phyloP scores from a whole-genome alignment of 2,113 vertebrate genomes.

The Syngnathus scovelli region DNA sequence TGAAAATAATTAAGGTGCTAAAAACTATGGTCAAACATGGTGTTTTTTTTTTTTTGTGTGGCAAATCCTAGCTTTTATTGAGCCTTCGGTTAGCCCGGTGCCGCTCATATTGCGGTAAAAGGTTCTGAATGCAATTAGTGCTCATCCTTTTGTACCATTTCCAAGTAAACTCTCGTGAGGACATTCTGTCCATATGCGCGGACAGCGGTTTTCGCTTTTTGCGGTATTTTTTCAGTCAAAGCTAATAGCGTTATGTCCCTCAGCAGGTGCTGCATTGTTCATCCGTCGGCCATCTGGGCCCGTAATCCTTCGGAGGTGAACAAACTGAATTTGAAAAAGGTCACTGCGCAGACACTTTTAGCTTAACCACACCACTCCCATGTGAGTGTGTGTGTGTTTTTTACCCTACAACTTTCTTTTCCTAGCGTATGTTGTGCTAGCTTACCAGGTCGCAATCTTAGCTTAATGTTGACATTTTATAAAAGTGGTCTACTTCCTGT shows the following conservation, averaged over 20 bases:
- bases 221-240: constrained; percentile 17
- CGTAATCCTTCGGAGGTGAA: constrained; percentile 69
- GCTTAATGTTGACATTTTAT: constrained; percentile 35
- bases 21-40: neutral
- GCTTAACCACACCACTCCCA: neutral
- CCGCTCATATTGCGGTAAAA: neutral
- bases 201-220: constrained; percentile 19
- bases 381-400: constrained; percentile 4
- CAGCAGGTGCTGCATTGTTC: constrained; percentile 75
- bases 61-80: neutral
- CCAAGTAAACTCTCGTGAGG: neutral
- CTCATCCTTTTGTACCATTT: neutral
- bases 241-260: constrained; percentile 48
- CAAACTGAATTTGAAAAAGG: constrained; percentile 69
- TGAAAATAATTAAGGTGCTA: neutral
- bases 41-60: neutral
- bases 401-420: constrained; percentile 42
- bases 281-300: constrained; percentile 68
- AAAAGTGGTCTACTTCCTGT: constrained; percentile 10
- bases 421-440: constrained; percentile 30
- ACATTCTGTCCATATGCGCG: neutral
- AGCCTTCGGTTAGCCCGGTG: neutral
- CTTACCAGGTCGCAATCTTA: constrained; percentile 41
- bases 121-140: neutral
- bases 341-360: constrained; percentile 58